These are phyloP conservation scores for Drosophila siamana DNA, from an alignment of 2,888 invertebrate genomes.

Conservation along the genomic window DNA sequence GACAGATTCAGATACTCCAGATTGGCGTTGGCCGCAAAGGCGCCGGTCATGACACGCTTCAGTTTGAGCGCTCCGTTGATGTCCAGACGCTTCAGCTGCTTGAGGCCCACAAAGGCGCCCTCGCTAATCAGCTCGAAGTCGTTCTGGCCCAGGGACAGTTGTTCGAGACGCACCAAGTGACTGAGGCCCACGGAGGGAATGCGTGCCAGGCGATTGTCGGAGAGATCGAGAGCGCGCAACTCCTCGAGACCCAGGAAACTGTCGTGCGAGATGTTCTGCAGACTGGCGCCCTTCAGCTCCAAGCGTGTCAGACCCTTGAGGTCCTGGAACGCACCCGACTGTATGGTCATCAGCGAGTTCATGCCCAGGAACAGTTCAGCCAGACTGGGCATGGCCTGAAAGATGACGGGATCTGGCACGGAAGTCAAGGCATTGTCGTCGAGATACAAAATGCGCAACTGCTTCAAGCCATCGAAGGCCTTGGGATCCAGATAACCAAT, in stretches of 20 bases:
- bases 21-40: conserved; percentile 93
- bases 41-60: conserved; percentile 91
- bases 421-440: conserved; percentile 93
- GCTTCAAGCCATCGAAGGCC: conserved; percentile 91
- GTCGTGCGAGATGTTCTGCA: conserved; percentile 91
- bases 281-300: conserved; percentile 92
- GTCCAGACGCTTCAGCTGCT: conserved; percentile 91
- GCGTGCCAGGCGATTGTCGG: conserved; percentile 90
- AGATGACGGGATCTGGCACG: conserved; percentile 90
- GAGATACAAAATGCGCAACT: conserved; percentile 91
- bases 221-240: conserved; percentile 90
- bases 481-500: conserved; percentile 92
- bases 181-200: conserved; percentile 92
- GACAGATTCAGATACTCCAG: conserved; percentile 91
- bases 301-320: conserved; percentile 91
- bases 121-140: conserved; percentile 90
- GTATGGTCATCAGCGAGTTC: conserved; percentile 91
- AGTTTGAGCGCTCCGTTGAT: conserved; percentile 92
- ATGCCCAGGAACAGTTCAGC: conserved; percentile 95
- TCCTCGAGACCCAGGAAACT: conserved; percentile 92
- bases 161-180: conserved; percentile 91
- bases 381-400: conserved; percentile 90
- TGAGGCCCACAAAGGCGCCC: conserved; percentile 92
- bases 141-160: conserved; percentile 93
- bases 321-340: conserved; percentile 92